Conservation (phyloP, 1,140 invertebrate species). For the Macrostomum lignano region DNA sequence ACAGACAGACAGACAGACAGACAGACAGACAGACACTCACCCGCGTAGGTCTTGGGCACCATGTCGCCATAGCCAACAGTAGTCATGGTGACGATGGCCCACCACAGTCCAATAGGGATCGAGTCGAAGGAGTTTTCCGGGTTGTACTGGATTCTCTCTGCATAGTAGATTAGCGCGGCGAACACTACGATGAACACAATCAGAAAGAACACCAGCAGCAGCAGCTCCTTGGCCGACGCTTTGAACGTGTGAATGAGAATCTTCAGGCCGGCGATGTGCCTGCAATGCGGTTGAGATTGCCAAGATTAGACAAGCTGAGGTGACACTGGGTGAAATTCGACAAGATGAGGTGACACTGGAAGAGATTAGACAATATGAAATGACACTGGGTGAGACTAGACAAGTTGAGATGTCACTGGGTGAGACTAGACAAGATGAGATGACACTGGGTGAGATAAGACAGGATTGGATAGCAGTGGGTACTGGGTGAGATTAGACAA, state of each 20-base stretch:
- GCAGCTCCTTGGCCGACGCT: conserved; percentile 95
- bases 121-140: conserved; percentile 81
- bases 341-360: no score
- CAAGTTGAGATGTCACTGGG: no score
- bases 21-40: conserved; percentile 33
- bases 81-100: conserved; percentile 76
- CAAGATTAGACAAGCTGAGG: no score
- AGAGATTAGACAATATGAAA: no score
- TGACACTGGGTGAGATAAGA: no score
- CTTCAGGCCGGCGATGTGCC: conserved; percentile 29
- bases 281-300: no score
- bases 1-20: no score
- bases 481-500: no score
- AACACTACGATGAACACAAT: conserved; percentile 80
- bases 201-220: conserved; percentile 97
- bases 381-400: no score
- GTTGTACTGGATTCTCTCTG: conserved; percentile 46
- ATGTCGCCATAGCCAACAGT: conserved; percentile 92
- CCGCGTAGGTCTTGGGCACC: conserved; percentile 83
- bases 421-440: no score
- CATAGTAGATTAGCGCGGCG: conserved; percentile 89
- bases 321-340: no score
- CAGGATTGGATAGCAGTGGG: no score
- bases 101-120: conserved; percentile 41
- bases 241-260: conserved; percentile 55